A percentile compares a stretch with the other conserved stretches of the same genome.
Evolutionary conservation across 2,888 invertebrate genomes (phyloP).

Genomic region (Molorchus minor): DNA sequence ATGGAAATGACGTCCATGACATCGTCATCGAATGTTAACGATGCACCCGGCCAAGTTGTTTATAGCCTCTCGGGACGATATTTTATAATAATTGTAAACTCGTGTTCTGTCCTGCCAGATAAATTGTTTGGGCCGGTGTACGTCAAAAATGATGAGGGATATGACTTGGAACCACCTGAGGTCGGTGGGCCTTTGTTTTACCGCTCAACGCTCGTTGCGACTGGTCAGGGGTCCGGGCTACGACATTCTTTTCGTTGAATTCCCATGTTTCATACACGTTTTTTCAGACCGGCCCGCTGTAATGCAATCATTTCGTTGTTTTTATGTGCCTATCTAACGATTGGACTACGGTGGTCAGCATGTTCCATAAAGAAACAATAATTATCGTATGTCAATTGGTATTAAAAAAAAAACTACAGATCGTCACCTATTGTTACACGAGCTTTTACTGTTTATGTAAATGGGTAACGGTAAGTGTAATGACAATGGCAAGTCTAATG

Average conservation of each 20-base stretch:
- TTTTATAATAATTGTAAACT: slow-evolving; percentile 53
- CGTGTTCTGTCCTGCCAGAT: slow-evolving; percentile 53
- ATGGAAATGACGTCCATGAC: no score
- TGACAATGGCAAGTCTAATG: no score
- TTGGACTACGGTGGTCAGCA: no score
- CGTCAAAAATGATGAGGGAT: slow-evolving; percentile 58
- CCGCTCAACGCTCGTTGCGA: slow-evolving; percentile 51
- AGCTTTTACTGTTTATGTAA: no score
- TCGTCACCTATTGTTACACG: no score
- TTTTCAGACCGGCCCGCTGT: slow-evolving; percentile 34
- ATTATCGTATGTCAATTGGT: no score
- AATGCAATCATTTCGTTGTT: slow-evolving; percentile 36
- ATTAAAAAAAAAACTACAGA: no score
- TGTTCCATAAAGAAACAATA: no score
- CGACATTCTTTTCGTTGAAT: slow-evolving; percentile 41
- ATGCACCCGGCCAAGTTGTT: slow-evolving; percentile 13
- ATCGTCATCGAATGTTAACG: slow-evolving; percentile 19
- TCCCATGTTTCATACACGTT: slow-evolving; percentile 39
- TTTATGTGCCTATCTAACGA: slow-evolving; percentile 32
- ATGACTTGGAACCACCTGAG: slow-evolving; percentile 56
- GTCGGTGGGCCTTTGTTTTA: slow-evolving; percentile 52
- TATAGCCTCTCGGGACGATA: slow-evolving; percentile 32
- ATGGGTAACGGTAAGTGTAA: no score
- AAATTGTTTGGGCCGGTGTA: slow-evolving; percentile 53
- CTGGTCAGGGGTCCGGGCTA: slow-evolving; percentile 53